These are phyloP conservation scores for Epicampocera succincta DNA, from an alignment of 2,888 invertebrate genomes.

Conservation along the genomic window DNA sequence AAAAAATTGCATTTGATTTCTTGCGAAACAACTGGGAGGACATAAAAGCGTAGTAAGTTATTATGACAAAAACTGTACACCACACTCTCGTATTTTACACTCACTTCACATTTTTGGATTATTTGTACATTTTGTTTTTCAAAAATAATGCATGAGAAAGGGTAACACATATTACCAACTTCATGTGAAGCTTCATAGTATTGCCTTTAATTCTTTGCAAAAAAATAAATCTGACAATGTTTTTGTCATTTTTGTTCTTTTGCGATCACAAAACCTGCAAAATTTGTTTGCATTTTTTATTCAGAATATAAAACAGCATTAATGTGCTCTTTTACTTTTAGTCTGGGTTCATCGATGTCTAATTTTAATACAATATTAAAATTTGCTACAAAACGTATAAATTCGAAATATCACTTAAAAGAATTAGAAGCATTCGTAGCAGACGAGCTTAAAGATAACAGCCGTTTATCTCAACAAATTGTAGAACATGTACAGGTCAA, in stretches of 20 bases:
- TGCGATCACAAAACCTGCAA: too few relatives aligned
- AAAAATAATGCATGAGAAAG: too few relatives aligned
- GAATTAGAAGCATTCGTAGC: constrained; percentile 88
- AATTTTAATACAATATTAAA: constrained; percentile 87
- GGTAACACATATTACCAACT: too few relatives aligned
- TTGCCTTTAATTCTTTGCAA: too few relatives aligned
- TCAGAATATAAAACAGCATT: neutral
- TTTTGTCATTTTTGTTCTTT: too few relatives aligned
- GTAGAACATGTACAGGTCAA: constrained; percentile 91
- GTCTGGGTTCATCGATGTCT: constrained; percentile 88
- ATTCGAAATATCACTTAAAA: constrained; percentile 88
- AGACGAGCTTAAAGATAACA: constrained; percentile 86
- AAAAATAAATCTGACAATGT: too few relatives aligned
- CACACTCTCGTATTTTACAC: too few relatives aligned
- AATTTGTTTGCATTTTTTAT: neutral
- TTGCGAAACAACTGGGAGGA: constrained; percentile 89
- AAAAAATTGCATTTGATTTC: constrained; percentile 90
- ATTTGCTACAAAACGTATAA: constrained; percentile 88
- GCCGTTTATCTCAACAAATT: constrained; percentile 89
- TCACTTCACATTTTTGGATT: too few relatives aligned
- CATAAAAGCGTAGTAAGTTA: constrained; percentile 88
- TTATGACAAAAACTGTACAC: neutral
- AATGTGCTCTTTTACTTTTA: constrained; percentile 76
- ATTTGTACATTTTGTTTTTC: too few relatives aligned
- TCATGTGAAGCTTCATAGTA: too few relatives aligned